These are phyloP conservation scores for Drosophila demipolita DNA, from an alignment of 2,888 invertebrate genomes.

Conservation along the genomic window DNA sequence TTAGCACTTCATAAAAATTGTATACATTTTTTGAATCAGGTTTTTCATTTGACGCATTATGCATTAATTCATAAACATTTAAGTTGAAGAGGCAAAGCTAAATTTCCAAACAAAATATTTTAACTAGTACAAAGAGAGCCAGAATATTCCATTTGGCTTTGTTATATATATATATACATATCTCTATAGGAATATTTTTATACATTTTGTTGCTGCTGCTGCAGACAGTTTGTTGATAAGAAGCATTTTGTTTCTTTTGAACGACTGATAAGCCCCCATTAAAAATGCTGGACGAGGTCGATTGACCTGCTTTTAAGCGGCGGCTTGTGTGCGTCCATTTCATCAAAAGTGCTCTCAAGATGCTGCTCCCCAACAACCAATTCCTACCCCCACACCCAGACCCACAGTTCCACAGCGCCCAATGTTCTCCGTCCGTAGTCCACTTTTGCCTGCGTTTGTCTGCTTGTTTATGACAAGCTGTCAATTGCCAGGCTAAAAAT, in stretches of 20 bases:
- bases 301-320: conserved; percentile 78
- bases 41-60: conserved; percentile 2
- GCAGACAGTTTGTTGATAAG: conserved; percentile 72
- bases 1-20: not conserved
- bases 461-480: conserved; percentile 62
- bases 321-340: conserved; percentile 58
- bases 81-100: not conserved
- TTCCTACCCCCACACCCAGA: not conserved
- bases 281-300: conserved; percentile 72
- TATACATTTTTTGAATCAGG: not conserved
- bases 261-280: conserved; percentile 74
- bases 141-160: conserved; percentile 20
- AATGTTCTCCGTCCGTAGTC: conserved; percentile 1
- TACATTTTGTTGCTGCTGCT: conserved; percentile 37
- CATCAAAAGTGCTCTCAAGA: conserved; percentile 52
- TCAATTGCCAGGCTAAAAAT: conserved; percentile 67
- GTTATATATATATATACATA: conserved; percentile 10
- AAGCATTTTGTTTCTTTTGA: conserved; percentile 69
- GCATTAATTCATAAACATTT: conserved; percentile 3
- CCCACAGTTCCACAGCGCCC: not conserved
- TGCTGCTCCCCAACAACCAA: not conserved
- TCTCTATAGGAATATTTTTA: not conserved
- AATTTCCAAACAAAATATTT: conserved; percentile 16
- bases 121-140: conserved; percentile 13
- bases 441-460: conserved; percentile 10